Conservation (phyloP, 2,113 vertebrate genomes). For the Xyliphius kryptos region DNA sequence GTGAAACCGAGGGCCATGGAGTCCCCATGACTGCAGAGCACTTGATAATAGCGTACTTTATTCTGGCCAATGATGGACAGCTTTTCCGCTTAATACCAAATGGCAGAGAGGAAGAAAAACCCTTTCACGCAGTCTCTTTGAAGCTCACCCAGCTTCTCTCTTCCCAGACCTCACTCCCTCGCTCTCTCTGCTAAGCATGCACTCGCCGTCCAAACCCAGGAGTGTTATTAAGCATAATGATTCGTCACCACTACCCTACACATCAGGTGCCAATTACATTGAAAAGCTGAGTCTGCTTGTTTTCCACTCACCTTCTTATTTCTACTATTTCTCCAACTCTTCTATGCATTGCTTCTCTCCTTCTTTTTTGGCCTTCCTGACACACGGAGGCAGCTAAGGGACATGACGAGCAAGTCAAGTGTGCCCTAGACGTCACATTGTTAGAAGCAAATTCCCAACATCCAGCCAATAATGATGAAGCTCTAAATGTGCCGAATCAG, state of each 20-base stretch:
- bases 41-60: not conserved
- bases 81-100: constrained; percentile 25
- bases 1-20: constrained; percentile 2
- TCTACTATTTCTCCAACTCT: not conserved
- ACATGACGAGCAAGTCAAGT: constrained; percentile 38
- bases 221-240: constrained; percentile 57
- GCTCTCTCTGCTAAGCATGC: not conserved
- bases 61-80: constrained; percentile 1
- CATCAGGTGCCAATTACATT: constrained; percentile 55
- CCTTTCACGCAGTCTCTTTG: constrained; percentile 26
- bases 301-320: too few relatives aligned
- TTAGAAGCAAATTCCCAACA: constrained; percentile 41
- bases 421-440: constrained; percentile 42
- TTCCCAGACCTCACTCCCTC: not conserved
- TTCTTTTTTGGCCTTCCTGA: constrained; percentile 2
- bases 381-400: constrained; percentile 35
- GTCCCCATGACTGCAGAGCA: constrained; percentile 1
- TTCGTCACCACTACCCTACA: constrained; percentile 45
- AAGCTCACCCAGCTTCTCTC: constrained; percentile 8
- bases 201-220: constrained; percentile 13
- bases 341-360: constrained; percentile 16
- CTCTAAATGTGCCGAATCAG: constrained; percentile 48
- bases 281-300: constrained; percentile 43
- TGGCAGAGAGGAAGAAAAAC: constrained; percentile 11
- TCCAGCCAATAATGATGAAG: constrained; percentile 68